Evolutionary conservation across 2,113 vertebrate species (phyloP).

Genomic region (Thryonomys swinderianus): DNA sequence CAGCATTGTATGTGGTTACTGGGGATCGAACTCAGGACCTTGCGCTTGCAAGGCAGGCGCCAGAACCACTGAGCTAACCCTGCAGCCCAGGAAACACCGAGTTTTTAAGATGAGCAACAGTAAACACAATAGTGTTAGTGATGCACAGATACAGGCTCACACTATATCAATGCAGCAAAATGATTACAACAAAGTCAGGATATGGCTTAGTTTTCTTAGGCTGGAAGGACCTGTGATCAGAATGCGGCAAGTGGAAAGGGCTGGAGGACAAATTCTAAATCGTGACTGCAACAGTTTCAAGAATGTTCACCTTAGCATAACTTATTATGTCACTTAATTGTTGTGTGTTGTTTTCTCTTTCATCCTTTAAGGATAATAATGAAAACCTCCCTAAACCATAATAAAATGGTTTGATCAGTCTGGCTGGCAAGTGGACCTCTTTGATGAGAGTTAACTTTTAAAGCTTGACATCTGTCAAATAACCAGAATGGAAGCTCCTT

Average conservation of each 20-base stretch:
- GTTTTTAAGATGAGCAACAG: slow-evolving; percentile 12
- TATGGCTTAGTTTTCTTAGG: not conserved
- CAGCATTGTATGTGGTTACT: too few relatives aligned
- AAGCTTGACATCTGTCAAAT: not conserved
- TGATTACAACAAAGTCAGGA: slow-evolving; percentile 15
- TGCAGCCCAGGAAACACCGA: not conserved
- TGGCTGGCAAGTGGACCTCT: not conserved
- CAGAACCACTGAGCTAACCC: too few relatives aligned
- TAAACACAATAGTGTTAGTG: not conserved
- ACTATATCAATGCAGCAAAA: not conserved
- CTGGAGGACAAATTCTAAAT: not conserved
- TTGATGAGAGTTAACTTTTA: not conserved
- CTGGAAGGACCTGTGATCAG: not conserved
- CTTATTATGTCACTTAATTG: not conserved
- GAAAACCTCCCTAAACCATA: not conserved
- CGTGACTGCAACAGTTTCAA: slow-evolving; percentile 30
- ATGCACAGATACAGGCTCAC: not conserved
- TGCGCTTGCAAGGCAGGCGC: too few relatives aligned
- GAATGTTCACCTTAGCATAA: not conserved
- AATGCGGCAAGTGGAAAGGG: not conserved
- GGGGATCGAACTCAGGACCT: too few relatives aligned
- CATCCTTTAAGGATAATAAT: not conserved
- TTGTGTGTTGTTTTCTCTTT: not conserved
- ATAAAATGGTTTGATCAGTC: not conserved
- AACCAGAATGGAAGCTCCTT: not conserved